Percentiles rank a stretch among this genome's conserved stretches.
Evolutionary conservation across 2,888 invertebrate genomes (phyloP).

Genomic region (Drosophila kuntzei): DNA sequence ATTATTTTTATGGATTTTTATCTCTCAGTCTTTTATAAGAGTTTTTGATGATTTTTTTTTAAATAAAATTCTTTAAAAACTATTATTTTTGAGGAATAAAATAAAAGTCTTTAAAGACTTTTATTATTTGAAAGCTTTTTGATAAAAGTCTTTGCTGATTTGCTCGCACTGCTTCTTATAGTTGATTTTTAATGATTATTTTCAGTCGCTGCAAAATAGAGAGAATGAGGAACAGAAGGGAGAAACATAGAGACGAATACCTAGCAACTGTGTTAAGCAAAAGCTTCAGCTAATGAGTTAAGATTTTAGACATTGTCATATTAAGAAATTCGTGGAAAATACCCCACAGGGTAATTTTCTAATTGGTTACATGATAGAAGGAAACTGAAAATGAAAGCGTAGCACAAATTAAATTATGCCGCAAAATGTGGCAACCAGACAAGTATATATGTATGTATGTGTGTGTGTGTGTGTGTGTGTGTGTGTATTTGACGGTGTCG

Average conservation of each 20-base stretch:
- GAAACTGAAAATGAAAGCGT: conserved; percentile 38
- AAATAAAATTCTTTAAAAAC: no score
- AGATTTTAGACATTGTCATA: conserved; percentile 40
- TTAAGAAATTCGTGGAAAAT: conserved; percentile 30
- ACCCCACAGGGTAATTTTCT: conserved; percentile 33
- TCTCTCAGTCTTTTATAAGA: no score
- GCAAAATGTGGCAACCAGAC: conserved; percentile 25
- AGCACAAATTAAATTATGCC: conserved; percentile 54
- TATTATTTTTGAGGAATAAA: no score
- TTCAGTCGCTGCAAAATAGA: no score
- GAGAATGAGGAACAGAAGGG: background rate
- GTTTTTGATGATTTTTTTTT: no score
- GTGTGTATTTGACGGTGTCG: background rate
- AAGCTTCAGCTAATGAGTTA: conserved; percentile 61
- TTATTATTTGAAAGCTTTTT: no score
- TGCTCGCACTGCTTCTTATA: no score
- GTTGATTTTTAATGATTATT: no score
- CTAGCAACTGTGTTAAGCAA: conserved; percentile 26
- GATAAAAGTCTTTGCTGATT: no score
- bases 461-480: background rate
- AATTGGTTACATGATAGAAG: conserved; percentile 44
- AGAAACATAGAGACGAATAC: conserved; percentile 4
- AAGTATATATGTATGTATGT: conserved; percentile 7
- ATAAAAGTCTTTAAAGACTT: no score
- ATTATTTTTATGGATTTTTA: no score